phyloP scores from a whole-genome alignment of 2,113 vertebrate genomes.

The Corydoras maculifer region DNA sequence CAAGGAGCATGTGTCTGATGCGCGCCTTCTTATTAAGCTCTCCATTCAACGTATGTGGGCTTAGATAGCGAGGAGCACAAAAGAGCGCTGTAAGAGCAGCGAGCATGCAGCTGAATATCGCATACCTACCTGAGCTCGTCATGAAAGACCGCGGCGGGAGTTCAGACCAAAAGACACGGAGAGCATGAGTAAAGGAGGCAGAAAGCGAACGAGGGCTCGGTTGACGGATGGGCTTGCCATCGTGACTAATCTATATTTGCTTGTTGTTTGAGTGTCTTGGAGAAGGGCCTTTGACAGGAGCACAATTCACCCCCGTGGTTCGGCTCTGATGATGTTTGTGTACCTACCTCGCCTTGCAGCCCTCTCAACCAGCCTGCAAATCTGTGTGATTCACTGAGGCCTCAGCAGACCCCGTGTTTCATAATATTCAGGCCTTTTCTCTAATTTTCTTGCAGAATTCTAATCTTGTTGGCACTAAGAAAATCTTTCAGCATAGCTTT shows the following conservation, averaged over 20 bases:
- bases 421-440: conserved; percentile 8
- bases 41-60: no score
- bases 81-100: no score
- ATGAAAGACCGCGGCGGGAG: no score
- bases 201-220: neutral
- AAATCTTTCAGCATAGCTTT: no score
- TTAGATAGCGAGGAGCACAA: no score
- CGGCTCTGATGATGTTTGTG: conserved; percentile 35
- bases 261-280: conserved; percentile 49
- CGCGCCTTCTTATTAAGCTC: no score
- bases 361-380: conserved; percentile 25
- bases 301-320: conserved; percentile 37
- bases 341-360: conserved; percentile 12
- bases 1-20: neutral
- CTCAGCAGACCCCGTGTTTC: conserved; percentile 27
- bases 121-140: no score
- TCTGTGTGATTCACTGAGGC: conserved; percentile 32
- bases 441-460: neutral
- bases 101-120: no score
- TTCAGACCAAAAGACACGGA: no score
- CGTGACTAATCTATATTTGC: conserved; percentile 50
- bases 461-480: no score
- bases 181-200: no score
- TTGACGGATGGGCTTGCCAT: conserved; percentile 41
- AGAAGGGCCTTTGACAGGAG: conserved; percentile 43